Evolutionary conservation across 2,113 vertebrate genomes (phyloP).

Genomic region (Orycteropus afer): DNA sequence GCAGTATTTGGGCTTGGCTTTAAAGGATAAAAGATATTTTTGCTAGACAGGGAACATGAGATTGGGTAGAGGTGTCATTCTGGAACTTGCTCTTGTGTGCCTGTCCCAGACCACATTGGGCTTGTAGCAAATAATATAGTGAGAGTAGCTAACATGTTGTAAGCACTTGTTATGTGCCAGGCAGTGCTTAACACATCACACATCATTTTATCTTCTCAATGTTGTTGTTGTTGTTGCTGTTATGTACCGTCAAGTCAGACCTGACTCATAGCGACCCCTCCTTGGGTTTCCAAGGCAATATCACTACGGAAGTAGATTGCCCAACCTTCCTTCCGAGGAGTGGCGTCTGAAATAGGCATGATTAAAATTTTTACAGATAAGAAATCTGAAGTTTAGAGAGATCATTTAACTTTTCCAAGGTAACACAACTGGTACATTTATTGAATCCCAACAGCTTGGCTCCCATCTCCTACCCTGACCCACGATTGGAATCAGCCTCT

Average conservation of each 20-base stretch:
- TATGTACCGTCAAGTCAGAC: too few species aligned
- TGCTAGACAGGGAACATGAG: background rate
- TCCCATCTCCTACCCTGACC: background rate
- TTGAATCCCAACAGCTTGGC: background rate
- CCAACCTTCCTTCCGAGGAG: too few species aligned
- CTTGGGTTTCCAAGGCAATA: too few species aligned
- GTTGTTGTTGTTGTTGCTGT: too few species aligned
- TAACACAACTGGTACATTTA: background rate
- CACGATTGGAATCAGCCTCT: accelerated
- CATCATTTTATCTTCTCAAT: background rate
- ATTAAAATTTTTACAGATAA: background rate
- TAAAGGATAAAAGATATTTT: background rate
- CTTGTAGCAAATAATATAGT: background rate
- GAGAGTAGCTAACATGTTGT: background rate
- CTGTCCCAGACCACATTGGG: background rate
- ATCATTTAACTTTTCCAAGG: background rate
- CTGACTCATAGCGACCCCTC: too few species aligned
- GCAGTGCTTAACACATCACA: background rate
- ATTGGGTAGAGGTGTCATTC: too few species aligned
- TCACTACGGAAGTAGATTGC: too few species aligned
- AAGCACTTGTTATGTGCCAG: background rate
- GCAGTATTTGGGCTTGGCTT: background rate
- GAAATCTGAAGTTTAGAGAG: too few species aligned
- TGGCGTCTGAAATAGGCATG: background rate
- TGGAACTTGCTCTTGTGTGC: background rate